Percentiles rank a stretch among this genome's conserved stretches.
These are phyloP conservation scores for Proterorhinus semilunaris DNA, from an alignment of 2,113 vertebrate species.

Conservation along the genomic window DNA sequence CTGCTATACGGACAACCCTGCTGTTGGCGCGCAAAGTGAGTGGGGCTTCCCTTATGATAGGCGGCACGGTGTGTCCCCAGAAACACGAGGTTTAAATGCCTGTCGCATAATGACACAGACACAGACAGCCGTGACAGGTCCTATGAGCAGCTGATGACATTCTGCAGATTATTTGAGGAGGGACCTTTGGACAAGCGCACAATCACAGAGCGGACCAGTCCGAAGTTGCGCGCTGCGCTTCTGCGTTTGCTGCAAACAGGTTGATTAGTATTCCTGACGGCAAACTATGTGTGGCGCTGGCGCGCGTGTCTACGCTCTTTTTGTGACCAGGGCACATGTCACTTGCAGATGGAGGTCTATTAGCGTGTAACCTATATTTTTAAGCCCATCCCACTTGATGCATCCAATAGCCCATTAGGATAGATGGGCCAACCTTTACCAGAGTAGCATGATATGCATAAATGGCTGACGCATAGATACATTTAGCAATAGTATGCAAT, in stretches of 20 bases:
- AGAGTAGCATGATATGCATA: no score
- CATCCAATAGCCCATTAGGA: not conserved
- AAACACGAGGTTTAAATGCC: conserved; percentile 33
- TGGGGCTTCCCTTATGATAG: conserved; percentile 58
- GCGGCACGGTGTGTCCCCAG: conserved; percentile 45
- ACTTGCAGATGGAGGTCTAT: conserved; percentile 3
- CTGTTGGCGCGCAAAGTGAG: conserved; percentile 50
- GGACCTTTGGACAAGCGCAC: conserved; percentile 8
- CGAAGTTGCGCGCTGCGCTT: conserved; percentile 58
- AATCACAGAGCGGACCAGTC: conserved; percentile 30
- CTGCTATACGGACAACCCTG: conserved; percentile 31
- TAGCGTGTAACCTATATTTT: not conserved
- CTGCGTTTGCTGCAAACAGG: conserved; percentile 62
- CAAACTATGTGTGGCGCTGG: conserved; percentile 7
- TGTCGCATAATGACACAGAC: conserved; percentile 33
- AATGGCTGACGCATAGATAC: no score
- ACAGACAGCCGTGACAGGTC: conserved; percentile 23
- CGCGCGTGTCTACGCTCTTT: conserved; percentile 24
- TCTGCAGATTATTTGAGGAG: conserved; percentile 23
- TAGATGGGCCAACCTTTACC: no score
- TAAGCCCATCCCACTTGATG: conserved; percentile 13
- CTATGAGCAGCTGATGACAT: conserved; percentile 4
- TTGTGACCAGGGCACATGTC: conserved; percentile 32
- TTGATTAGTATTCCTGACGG: conserved; percentile 68
- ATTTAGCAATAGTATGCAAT: no score